Evolutionary conservation across 2,113 vertebrate species (phyloP).

Genomic region (Apaloderma vittatum): DNA sequence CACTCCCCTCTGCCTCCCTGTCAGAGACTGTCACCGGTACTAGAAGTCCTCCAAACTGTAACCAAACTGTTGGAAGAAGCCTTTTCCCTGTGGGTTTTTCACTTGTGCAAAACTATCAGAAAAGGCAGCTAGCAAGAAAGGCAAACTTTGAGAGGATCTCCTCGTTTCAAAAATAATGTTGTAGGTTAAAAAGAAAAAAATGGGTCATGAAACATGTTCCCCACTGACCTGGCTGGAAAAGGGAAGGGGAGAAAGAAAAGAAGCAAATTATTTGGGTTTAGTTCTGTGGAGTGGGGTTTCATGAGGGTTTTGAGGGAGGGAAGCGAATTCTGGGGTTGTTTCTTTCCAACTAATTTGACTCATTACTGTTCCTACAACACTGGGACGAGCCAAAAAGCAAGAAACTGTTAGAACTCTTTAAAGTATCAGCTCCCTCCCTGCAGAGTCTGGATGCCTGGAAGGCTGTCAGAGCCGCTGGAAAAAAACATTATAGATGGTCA

Average conservation of each 20-base stretch:
- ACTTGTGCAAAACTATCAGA: neutral
- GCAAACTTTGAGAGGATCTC: neutral
- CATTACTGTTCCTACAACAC: conserved; percentile 1
- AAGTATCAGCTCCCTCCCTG: neutral
- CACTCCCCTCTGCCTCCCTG: neutral
- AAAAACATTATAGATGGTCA: neutral
- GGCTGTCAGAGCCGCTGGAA: conserved; percentile 14
- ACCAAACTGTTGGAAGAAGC: neutral
- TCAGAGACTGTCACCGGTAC: neutral
- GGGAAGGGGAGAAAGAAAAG: conserved; percentile 8
- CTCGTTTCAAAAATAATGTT: neutral
- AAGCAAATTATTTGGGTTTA: neutral
- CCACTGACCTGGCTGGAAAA: conserved; percentile 8
- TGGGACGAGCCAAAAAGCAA: neutral
- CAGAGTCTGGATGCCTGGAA: neutral
- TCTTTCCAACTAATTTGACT: conserved; percentile 30
- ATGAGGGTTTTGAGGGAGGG: neutral
- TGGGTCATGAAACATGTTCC: neutral
- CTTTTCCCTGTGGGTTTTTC: neutral
- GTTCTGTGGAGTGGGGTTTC: neutral
- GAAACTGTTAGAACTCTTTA: neutral
- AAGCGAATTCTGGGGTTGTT: neutral
- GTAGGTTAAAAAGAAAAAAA: neutral
- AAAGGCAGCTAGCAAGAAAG: neutral
- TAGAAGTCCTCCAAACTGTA: neutral